phyloP scores from a whole-genome alignment of 2,888 invertebrate species.

The Epistrophe grossulariae region DNA sequence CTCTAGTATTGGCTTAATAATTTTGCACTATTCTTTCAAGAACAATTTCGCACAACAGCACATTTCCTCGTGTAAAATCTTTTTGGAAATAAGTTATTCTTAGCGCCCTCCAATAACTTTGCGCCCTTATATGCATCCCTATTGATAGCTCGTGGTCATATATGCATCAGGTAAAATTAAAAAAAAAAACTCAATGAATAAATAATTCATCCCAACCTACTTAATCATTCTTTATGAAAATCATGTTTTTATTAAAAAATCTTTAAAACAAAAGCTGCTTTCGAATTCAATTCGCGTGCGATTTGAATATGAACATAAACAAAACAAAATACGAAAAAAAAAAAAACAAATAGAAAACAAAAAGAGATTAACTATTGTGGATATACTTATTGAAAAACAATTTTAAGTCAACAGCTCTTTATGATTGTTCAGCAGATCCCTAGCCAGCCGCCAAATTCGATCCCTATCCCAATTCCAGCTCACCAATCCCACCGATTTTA shows the following conservation, averaged over 20 bases:
- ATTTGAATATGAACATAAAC: neutral
- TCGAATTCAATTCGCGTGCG: slow-evolving; percentile 14
- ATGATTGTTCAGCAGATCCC: slow-evolving; percentile 5
- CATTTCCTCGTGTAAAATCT: no score
- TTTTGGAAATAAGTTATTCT: no score
- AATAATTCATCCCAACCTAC: slow-evolving; percentile 3
- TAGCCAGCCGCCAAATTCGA: no score
- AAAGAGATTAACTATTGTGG: slow-evolving; percentile 8
- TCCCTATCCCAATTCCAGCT: neutral
- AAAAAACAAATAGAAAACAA: slow-evolving; percentile 6
- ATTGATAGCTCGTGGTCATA: neutral
- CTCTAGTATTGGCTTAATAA: no score
- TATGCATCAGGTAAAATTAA: neutral
- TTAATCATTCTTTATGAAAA: slow-evolving; percentile 18
- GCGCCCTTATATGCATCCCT: neutral
- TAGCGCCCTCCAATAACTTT: neutral
- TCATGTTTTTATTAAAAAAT: neutral
- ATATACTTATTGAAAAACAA: slow-evolving; percentile 38
- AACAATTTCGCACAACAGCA: no score
- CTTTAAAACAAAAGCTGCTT: slow-evolving; percentile 7
- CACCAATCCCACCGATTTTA: neutral
- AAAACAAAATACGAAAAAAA: neutral
- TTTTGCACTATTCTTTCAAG: no score
- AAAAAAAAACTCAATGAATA: neutral
- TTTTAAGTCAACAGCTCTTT: slow-evolving; percentile 21